phyloP scores from a whole-genome alignment of 2,797 vertebrate genomes.

The Chloroceryle inda region DNA sequence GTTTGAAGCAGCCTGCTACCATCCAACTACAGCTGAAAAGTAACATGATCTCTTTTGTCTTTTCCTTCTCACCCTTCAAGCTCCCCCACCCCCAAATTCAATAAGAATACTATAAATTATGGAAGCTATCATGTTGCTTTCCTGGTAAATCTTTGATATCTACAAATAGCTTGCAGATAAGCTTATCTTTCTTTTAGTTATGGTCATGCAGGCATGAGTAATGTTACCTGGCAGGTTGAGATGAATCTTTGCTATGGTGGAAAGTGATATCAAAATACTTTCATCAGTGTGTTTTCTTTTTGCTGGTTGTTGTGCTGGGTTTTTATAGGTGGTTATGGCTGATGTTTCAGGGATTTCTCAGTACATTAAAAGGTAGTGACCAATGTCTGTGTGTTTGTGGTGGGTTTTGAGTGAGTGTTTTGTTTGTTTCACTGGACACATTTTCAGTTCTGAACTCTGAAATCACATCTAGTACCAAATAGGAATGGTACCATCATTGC shows the following conservation, averaged over 20 bases:
- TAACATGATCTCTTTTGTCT: neutral
- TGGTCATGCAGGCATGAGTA: neutral
- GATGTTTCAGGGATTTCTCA: neutral
- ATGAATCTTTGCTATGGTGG: neutral
- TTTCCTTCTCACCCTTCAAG: neutral
- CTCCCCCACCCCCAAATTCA: neutral
- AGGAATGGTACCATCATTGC: conserved; percentile 13
- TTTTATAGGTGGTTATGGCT: neutral
- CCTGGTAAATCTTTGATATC: neutral
- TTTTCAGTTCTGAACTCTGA: neutral
- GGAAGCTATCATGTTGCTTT: neutral
- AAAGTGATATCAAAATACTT: neutral
- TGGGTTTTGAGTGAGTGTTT: neutral
- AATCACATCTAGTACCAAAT: conserved; percentile 8
- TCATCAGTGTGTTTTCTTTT: neutral
- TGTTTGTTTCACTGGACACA: neutral
- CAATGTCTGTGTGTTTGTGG: neutral
- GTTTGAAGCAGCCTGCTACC: neutral
- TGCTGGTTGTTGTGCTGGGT: neutral
- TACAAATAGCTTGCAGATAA: neutral
- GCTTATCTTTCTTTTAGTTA: neutral
- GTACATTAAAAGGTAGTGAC: neutral
- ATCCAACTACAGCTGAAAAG: neutral
- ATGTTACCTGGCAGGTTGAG: neutral
- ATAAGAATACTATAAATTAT: neutral